Conservation (phyloP, 2,113 vertebrate species). For the Vidua macroura region DNA sequence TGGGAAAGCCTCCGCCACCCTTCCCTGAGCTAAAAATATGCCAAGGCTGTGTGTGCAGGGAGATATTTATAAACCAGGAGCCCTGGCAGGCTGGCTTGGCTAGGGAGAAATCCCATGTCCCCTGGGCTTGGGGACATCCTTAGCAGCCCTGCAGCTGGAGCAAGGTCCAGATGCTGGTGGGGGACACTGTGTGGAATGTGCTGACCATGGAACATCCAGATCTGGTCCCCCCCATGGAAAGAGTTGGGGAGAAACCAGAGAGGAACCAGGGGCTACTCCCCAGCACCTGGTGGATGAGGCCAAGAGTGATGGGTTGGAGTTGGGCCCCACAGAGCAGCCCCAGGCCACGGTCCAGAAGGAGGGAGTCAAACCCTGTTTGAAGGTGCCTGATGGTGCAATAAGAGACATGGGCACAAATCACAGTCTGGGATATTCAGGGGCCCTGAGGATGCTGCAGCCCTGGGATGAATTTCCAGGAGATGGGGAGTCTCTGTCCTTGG, state of each 20-base stretch:
- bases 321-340: not conserved
- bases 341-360: not conserved
- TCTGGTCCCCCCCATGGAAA: not conserved
- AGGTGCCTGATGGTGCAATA: not conserved
- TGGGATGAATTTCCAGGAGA: not conserved
- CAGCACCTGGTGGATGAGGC: not conserved
- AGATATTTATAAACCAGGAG: conserved; percentile 62
- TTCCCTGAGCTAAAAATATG: conserved; percentile 42
- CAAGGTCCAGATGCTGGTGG: not conserved
- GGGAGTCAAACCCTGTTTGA: not conserved
- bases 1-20: conserved; percentile 55
- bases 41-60: not conserved
- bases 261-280: not conserved
- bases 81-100: conserved; percentile 3
- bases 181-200: not conserved
- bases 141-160: not conserved
- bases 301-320: not conserved
- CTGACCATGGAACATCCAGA: not conserved
- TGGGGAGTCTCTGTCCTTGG: not conserved
- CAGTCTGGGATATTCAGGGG: not conserved
- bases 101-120: not conserved
- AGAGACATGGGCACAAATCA: not conserved
- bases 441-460: not conserved
- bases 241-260: not conserved
- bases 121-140: not conserved